These are phyloP conservation scores for Ophthalmolycus amberensis DNA, from an alignment of 2,113 vertebrate species.

Conservation along the genomic window DNA sequence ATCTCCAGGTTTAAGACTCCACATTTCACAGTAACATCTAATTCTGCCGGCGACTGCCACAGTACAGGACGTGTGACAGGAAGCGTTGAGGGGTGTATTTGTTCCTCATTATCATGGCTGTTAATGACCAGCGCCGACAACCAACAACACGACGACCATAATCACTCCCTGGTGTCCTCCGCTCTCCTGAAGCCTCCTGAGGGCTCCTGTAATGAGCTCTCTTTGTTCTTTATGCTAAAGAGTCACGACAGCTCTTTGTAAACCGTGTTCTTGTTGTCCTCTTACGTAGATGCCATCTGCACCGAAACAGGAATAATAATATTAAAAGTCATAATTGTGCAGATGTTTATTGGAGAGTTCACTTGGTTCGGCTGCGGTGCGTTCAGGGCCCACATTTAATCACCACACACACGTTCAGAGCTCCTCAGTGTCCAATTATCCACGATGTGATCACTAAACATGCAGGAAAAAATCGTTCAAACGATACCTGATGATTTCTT, in stretches of 20 bases:
- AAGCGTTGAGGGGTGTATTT: conserved; percentile 14
- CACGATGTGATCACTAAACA: not conserved
- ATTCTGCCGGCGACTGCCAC: not conserved
- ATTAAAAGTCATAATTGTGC: conserved; percentile 18
- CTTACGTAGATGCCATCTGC: conserved; percentile 2
- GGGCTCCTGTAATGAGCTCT: conserved; percentile 43
- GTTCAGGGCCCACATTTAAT: not conserved
- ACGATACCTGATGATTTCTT: not conserved
- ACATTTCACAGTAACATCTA: not conserved
- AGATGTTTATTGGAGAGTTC: conserved; percentile 29
- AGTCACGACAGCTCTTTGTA: conserved; percentile 19
- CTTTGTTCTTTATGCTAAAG: conserved; percentile 56
- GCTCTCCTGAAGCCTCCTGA: conserved; percentile 2
- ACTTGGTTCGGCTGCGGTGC: conserved; percentile 1
- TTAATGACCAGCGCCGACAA: conserved; percentile 10
- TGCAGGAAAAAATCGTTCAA: not conserved
- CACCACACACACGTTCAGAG: not conserved
- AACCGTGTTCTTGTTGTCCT: not conserved
- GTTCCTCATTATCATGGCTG: conserved; percentile 38
- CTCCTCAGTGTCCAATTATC: not conserved
- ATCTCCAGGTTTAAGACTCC: not conserved
- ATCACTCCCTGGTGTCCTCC: conserved; percentile 43
- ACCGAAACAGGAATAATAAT: conserved; percentile 28
- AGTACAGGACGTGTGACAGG: conserved; percentile 9
- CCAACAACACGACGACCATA: conserved; percentile 31